Base-by-base conservation (phyloP, 2,113 vertebrate genomes). In the Setophaga petechia region DNA sequence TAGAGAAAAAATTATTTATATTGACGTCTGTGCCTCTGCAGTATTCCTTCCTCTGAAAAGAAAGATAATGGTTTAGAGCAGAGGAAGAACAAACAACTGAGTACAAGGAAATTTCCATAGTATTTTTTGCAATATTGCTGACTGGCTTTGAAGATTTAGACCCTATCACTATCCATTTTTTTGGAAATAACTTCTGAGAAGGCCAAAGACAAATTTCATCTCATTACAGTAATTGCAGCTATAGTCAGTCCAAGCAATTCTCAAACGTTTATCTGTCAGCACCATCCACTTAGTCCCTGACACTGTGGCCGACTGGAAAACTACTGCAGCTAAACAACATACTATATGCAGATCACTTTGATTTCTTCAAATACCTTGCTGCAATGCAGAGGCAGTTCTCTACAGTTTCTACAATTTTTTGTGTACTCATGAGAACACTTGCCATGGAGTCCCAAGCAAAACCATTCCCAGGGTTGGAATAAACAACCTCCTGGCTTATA, bases 321-420 rank as follows among this genome's bases (percentile, higher is more conserved):
- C 72, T 84, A 84, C 94, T 68, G 95, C 92, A 96, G 94, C 79
- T 94, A 71, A 94, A 96, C 90, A 93, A 49, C 31, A 49, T 23
- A 12, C 79, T 74, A 41, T 95, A 95, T 92, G 95, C 92, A 95
- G 93, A 96, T 95, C 85, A 54, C 65, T 96, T 75, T 67, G 75
- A 66, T 93, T 86, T 77, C 88, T 89, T 90, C 92, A 68, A 74
- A 88, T 46, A 88, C 92, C 88, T 92, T 95, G 85, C 94, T 96
- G 95, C 95, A 97, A 94, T 94, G 95, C 93, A 95, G 96, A 93
- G 93, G 82, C 84, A 94, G 23, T 33, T 57, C 82, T 81, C 52
- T 49, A 80, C 68, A 77, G 30, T 66, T 82, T 75, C 52, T 57
- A 77, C 68, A 55, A 33, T 35, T 83, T 83, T 49, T 67, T 30